Evolutionary conservation across 2,797 vertebrate genomes (phyloP), one percentile per base, ranked within the genome.

Genomic region (Glyptemys insculpta): DNA sequence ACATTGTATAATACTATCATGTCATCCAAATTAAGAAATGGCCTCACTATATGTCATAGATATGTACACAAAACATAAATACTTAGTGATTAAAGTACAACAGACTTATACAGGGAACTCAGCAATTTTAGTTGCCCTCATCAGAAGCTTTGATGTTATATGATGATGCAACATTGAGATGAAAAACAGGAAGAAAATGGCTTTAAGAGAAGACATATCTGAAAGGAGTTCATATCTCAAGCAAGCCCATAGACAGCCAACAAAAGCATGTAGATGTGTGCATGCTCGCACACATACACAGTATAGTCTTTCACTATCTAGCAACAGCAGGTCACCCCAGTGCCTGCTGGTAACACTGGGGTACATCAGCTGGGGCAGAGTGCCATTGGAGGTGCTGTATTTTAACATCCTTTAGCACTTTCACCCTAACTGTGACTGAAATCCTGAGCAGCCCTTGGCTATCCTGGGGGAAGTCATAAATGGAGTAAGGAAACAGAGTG

Each of bases 51-150:
- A 6, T 0, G 8, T 25, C 2, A 65, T 62, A 65, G 91, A 82
- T 92, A 89, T 90, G 79, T 87, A 83, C 52, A 65, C 89, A 89
- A 76, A 76, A 89, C 9, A 54, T 31, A 79, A 94, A 91, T 82
- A 89, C 54, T 23, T 86, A 8, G 65, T 44, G 80, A 94, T 94
- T 83, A 90, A 59, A 37, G 49, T 65, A 54, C 11, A 82, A 90
- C 85, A 94, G 91, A 15, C 1, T 18, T 12, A 7, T 23, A 68
- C 5, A n/a, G 12, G 12, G 54, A 27, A 57, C n/a, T 54, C 41
- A 76, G 25, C 41, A 76, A 76, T 76, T 76, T 76, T 47, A 76
- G 41, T 47, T 27, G 41, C 41, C 6, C 54, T 91, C 87, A 81
- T 90, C 15, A 86, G 27, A 89, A 94, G 3, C 83, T 85, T 54